These are phyloP conservation scores for Notodonta ziczac DNA, from an alignment of 2,888 invertebrate species.

Conservation along the genomic window DNA sequence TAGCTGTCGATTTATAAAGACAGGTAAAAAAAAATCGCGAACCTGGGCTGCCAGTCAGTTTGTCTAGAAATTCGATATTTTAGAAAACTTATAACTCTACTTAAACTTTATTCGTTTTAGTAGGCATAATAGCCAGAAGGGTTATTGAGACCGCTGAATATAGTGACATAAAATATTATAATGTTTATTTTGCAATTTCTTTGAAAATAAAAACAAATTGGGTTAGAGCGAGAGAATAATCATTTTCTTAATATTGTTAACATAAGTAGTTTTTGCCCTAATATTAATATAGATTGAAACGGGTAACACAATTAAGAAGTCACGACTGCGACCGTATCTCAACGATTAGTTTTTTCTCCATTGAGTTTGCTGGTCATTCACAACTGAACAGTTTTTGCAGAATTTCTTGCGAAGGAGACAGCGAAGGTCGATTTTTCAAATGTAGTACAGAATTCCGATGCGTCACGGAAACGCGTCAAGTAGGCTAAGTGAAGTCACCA, in stretches of 20 bases:
- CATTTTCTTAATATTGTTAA: background rate
- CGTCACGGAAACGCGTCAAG: conserved; percentile 64
- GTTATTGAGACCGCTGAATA: background rate
- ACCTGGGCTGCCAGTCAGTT: no score
- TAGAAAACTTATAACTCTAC: no score
- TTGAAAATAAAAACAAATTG: no score
- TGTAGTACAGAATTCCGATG: conserved; percentile 70
- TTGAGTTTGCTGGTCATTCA: conserved; percentile 21
- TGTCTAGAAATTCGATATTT: no score
- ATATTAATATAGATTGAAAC: conserved; percentile 30
- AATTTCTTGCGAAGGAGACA: conserved; percentile 57
- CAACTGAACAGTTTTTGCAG: conserved; percentile 52
- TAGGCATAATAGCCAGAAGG: no score
- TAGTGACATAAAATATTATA: background rate
- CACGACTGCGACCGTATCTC: conserved; percentile 37
- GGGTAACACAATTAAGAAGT: conserved; percentile 35
- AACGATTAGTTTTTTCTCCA: conserved; percentile 37
- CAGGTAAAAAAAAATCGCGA: conserved; percentile 21
- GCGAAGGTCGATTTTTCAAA: conserved; percentile 66
- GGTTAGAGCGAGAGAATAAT: no score
- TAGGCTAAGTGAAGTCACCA: conserved; percentile 67
- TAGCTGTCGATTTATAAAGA: conserved; percentile 27
- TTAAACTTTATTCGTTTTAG: no score
- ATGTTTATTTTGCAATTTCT: background rate
- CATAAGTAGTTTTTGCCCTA: conserved; percentile 19